A percentile compares a stretch with the other conserved stretches of the same genome.
phyloP scores from a whole-genome alignment of 2,113 vertebrate species.

The Daboia siamensis region DNA sequence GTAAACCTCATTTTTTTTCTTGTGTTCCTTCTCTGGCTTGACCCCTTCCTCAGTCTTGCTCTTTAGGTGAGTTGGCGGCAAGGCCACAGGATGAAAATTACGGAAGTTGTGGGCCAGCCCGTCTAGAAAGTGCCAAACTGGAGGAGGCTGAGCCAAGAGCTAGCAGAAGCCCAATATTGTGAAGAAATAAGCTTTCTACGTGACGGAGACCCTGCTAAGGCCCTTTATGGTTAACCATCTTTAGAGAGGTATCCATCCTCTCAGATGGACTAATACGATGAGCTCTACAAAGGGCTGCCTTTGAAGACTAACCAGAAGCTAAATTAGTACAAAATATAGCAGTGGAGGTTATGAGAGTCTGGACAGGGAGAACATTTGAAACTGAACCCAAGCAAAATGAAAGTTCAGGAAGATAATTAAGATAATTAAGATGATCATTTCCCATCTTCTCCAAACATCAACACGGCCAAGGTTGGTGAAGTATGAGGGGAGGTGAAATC shows the following conservation, averaged over 20 bases:
- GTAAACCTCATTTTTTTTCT: neutral
- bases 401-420: neutral
- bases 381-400: neutral
- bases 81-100: neutral
- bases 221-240: neutral
- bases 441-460: neutral
- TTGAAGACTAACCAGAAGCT: neutral
- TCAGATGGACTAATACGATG: neutral
- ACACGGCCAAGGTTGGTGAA: neutral
- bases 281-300: neutral
- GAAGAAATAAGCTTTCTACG: neutral
- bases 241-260: neutral
- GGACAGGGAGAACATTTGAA: neutral
- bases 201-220: neutral
- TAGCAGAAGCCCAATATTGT: neutral
- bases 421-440: neutral
- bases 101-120: neutral
- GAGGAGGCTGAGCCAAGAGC: neutral
- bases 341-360: neutral
- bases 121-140: neutral
- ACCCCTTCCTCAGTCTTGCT: neutral
- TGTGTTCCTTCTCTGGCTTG: neutral
- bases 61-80: neutral
- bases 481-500: neutral
- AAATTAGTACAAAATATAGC: neutral